Evolutionary conservation across 2,797 vertebrate species (phyloP).

Genomic region (Pelodytes ibericus): DNA sequence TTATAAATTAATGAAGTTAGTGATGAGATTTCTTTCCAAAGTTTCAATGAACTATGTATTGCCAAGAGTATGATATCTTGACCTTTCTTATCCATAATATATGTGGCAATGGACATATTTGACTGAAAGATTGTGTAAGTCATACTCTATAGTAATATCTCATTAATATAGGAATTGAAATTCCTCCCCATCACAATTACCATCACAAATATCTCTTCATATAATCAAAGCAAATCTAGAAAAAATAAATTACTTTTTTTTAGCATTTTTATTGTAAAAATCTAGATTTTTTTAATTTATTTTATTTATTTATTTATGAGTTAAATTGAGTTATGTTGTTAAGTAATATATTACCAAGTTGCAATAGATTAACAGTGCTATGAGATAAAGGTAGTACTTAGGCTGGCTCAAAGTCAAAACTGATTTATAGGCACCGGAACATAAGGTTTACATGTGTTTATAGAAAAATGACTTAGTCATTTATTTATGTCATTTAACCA

Average conservation of each 20-base stretch:
- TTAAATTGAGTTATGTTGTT: neutral
- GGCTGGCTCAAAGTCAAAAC: neutral
- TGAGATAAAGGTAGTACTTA: neutral
- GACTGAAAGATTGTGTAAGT: too few species aligned
- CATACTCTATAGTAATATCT: too few species aligned
- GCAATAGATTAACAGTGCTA: neutral
- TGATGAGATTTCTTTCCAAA: too few species aligned
- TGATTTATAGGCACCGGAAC: neutral
- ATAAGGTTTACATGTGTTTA: slow-evolving; percentile 18
- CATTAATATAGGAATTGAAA: too few species aligned
- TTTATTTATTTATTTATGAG: neutral
- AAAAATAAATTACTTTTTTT: neutral
- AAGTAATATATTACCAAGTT: neutral
- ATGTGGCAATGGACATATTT: too few species aligned
- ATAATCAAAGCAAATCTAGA: neutral
- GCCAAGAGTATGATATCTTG: too few species aligned
- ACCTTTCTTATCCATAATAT: too few species aligned
- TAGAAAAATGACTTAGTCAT: slow-evolving; percentile 25
- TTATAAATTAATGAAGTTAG: too few species aligned
- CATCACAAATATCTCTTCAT: too few species aligned
- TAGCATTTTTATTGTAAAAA: neutral
- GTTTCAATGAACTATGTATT: too few species aligned
- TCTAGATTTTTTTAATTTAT: neutral
- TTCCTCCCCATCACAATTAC: too few species aligned
- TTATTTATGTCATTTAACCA: slow-evolving; percentile 21